phyloP scores from a whole-genome alignment of 92 coral and sea anemone genomes.

The Bergia puertoricense region DNA sequence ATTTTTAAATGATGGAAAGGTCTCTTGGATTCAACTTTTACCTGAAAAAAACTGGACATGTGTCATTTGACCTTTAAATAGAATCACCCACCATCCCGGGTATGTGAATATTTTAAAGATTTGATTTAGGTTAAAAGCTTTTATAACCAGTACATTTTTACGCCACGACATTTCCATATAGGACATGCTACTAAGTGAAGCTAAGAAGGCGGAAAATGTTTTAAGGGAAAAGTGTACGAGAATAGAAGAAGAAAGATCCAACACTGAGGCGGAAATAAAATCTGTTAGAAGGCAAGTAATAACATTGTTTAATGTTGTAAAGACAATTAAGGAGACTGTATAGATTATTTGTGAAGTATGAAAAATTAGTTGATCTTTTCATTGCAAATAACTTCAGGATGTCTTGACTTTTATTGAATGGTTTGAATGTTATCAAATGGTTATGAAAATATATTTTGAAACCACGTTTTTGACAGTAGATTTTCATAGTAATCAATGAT shows the following conservation, averaged over 20 bases:
- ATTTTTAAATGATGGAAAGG: neutral
- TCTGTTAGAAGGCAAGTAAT: constrained; percentile 60
- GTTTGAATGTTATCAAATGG: too few relatives aligned
- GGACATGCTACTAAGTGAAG: constrained; percentile 46
- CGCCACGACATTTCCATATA: neutral
- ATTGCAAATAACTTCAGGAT: neutral
- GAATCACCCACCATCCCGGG: too few relatives aligned
- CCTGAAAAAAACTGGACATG: too few relatives aligned
- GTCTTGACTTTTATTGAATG: too few relatives aligned
- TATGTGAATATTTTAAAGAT: neutral
- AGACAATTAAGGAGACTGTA: neutral
- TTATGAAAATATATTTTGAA: too few relatives aligned
- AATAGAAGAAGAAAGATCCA: constrained; percentile 71
- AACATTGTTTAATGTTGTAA: neutral
- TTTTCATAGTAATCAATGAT: neutral
- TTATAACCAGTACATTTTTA: neutral
- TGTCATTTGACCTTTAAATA: too few relatives aligned
- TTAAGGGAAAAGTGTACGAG: constrained; percentile 47
- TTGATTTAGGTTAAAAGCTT: neutral
- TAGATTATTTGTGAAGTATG: neutral
- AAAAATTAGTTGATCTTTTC: neutral
- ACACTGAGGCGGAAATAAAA: constrained; percentile 64
- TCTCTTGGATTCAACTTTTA: too few relatives aligned
- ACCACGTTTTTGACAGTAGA: neutral
- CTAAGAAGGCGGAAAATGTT: constrained; percentile 50